Base-by-base conservation (phyloP, 2,888 invertebrate species). In the Heliconius cydno region DNA sequence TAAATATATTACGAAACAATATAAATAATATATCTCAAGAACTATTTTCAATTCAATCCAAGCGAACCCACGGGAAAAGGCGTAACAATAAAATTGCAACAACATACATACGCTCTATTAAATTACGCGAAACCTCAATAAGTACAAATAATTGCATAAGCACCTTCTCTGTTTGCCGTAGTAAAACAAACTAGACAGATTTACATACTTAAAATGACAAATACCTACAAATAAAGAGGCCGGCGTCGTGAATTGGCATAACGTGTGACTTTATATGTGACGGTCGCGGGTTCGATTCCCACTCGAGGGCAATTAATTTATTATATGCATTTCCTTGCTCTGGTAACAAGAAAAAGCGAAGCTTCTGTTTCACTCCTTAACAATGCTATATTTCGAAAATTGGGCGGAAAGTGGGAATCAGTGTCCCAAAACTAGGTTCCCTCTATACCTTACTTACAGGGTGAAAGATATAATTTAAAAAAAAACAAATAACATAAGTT, bases 201-300 rank as follows among this genome's bases (percentile, higher is more conserved):
- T 76, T 34, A 68, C 34, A 52, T 52, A 34, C 68, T 57, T n/a
- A 57, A 52, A 57, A 66, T 76, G 52, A 66, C 46, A 76, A 76
- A 52, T 57, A 57, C 22, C 57, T 57, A 57, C 0, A 22, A 57
- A 57, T 0, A 57, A 28, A 57, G 57, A 57, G 19, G 22, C 57
- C 7, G 22, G 5, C 22, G 57, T 22, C 7, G 52, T 7, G n/a
- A n/a, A n/a, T n/a, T n/a, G 10, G n/a, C n/a, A 60, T 5, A 19
- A 19, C 7, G 22, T 60, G 19, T 57, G 57, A 57, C n/a, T 57
- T 0, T n/a, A 57, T 22, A 60, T 10, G 60, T 19, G 60, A 60
- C n/a, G 60, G n/a, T 60, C 7, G n/a, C 10, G 60, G 1, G 22
- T 60, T 60, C 10, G 60, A 60, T 52, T 52, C 52, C 19, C 52